Conservation (phyloP, 1,140 invertebrate species). For the Conus betulinus region DNA sequence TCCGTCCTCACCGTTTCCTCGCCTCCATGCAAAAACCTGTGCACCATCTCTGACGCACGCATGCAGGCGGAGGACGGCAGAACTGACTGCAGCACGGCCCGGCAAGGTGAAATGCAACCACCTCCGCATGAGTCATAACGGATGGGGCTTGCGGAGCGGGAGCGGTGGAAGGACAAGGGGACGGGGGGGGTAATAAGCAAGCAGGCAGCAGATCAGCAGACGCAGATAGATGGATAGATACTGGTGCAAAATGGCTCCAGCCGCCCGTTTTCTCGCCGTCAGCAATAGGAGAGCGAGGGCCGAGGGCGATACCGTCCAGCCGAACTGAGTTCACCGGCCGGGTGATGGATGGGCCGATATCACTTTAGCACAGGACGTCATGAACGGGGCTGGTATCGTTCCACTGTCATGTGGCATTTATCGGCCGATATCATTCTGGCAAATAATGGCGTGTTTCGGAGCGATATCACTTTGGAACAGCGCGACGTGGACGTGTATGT, state of each 20-base stretch:
- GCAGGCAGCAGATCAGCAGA: not conserved
- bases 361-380: not conserved
- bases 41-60: no score
- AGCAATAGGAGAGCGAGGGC: not conserved
- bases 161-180: not conserved
- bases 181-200: not conserved
- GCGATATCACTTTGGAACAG: not conserved
- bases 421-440: not conserved
- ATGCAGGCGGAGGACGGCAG: not conserved
- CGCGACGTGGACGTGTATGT: not conserved
- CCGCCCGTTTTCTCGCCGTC: not conserved
- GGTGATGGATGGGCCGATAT: not conserved
- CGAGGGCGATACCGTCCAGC: not conserved
- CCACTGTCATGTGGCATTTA: not conserved
- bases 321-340: not conserved
- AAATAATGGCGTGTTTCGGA: not conserved
- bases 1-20: no score
- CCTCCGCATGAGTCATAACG: conserved; percentile 1
- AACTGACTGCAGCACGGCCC: not conserved
- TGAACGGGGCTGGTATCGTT: not conserved
- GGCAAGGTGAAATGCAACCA: conserved; percentile 3
- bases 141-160: not conserved
- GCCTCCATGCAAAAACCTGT: no score
- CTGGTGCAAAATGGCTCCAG: conserved; percentile 1
- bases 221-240: conserved; percentile 2